These are phyloP conservation scores for Phocoena phocoena DNA, from an alignment of 2,113 vertebrate genomes.

Conservation along the genomic window DNA sequence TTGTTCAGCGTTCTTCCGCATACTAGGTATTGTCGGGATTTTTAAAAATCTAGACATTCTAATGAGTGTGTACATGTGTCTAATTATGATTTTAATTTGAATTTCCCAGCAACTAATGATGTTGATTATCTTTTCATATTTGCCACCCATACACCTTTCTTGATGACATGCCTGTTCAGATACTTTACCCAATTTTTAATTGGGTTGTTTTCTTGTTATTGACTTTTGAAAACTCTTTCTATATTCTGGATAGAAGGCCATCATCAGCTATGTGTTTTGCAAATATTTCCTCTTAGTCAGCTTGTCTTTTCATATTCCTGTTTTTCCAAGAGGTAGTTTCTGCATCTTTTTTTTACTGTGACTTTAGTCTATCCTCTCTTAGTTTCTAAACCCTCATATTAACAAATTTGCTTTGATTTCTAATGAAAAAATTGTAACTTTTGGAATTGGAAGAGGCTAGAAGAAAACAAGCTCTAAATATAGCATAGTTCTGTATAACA, in stretches of 20 bases:
- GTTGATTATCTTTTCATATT: background rate
- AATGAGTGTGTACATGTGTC: background rate
- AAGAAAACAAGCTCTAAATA: background rate
- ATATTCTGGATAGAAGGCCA: background rate
- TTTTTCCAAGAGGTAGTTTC: background rate
- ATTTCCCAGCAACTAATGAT: background rate
- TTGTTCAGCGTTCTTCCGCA: background rate
- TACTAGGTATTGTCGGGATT: background rate
- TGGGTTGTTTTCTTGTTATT: background rate
- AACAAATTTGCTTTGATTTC: background rate
- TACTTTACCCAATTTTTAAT: background rate
- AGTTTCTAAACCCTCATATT: background rate
- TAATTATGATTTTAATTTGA: background rate
- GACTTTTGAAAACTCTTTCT: background rate
- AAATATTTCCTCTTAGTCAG: background rate
- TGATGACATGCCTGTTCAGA: background rate
- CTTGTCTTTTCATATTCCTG: constrained; percentile 2
- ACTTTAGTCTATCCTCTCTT: background rate
- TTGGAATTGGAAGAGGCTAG: background rate
- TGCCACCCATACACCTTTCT: background rate
- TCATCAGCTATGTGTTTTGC: background rate
- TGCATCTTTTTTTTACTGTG: background rate
- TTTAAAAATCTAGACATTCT: background rate
- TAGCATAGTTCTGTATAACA: background rate
- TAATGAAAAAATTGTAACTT: constrained; percentile 20